phyloP scores from a whole-genome alignment of 2,888 invertebrate genomes.

The Stenurella melanura region DNA sequence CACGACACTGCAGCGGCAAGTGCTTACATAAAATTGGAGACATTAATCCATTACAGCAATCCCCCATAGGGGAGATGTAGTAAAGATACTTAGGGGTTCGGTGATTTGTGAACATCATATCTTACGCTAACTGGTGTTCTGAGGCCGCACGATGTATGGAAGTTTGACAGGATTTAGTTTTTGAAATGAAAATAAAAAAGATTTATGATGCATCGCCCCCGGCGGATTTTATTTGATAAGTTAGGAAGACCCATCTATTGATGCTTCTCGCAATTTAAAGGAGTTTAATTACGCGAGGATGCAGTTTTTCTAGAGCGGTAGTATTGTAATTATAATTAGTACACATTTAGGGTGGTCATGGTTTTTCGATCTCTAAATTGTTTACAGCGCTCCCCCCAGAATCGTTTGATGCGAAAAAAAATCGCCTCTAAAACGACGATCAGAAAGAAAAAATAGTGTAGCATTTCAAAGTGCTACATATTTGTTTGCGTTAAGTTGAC shows the following conservation, averaged over 20 bases:
- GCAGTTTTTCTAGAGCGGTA: too few relatives aligned
- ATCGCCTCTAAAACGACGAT: too few relatives aligned
- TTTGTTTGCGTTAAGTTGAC: too few relatives aligned
- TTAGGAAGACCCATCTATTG: neutral
- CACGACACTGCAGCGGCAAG: neutral
- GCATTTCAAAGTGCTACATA: too few relatives aligned
- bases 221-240: neutral
- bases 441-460: too few relatives aligned
- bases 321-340: too few relatives aligned
- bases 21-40: slow-evolving; percentile 38
- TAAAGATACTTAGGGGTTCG: slow-evolving; percentile 43
- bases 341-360: too few relatives aligned
- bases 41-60: slow-evolving; percentile 56
- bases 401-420: too few relatives aligned
- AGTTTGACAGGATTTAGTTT: slow-evolving; percentile 4
- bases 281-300: too few relatives aligned
- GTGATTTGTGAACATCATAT: slow-evolving; percentile 57
- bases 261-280: neutral
- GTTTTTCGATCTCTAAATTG: too few relatives aligned
- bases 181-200: slow-evolving; percentile 4
- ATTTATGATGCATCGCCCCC: neutral
- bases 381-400: too few relatives aligned
- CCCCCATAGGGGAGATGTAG: slow-evolving; percentile 46
- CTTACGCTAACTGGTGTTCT: slow-evolving; percentile 28
- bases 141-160: neutral